Evolutionary conservation across 2,888 invertebrate genomes (phyloP).

Genomic region (Pandemis cinnamomeana): DNA sequence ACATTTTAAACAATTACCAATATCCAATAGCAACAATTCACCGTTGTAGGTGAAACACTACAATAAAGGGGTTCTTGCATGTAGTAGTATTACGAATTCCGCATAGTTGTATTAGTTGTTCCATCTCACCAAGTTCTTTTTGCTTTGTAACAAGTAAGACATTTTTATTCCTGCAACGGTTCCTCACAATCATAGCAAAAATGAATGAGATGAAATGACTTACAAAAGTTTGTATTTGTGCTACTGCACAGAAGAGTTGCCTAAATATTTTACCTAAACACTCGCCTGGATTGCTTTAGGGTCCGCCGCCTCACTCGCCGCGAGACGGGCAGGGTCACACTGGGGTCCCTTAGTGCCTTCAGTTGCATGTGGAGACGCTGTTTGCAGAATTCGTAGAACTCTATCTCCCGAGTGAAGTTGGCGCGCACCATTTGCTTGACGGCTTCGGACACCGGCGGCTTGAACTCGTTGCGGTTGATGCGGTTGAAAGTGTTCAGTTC

Average conservation of each 20-base stretch:
- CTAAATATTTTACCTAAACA: not conserved
- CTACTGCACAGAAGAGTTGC: not conserved
- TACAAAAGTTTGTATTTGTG: not conserved
- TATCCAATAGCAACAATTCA: not conserved
- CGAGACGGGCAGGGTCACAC: conserved; percentile 57
- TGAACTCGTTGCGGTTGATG: conserved; percentile 94
- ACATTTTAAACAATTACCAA: not conserved
- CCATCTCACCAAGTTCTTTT: not conserved
- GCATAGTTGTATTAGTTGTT: not conserved
- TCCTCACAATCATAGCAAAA: not conserved
- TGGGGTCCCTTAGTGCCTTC: conserved; percentile 87
- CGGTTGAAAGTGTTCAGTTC: conserved; percentile 90
- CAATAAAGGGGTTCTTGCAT: not conserved
- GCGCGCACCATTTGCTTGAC: conserved; percentile 93
- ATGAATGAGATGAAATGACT: not conserved
- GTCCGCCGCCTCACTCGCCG: conserved; percentile 54
- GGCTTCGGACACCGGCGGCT: conserved; percentile 93
- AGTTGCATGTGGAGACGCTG: conserved; percentile 93
- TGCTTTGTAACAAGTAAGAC: not conserved
- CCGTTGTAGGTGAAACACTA: not conserved
- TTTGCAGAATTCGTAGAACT: conserved; percentile 95
- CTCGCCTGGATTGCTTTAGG: conserved; percentile 49
- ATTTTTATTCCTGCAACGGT: not conserved
- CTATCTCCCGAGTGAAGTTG: conserved; percentile 95
- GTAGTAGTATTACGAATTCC: not conserved